Percentiles rank a stretch among this genome's conserved stretches.
Conservation (phyloP, 53 echinoderm and acorn worm genomes). For the Actinopyga echinites region DNA sequence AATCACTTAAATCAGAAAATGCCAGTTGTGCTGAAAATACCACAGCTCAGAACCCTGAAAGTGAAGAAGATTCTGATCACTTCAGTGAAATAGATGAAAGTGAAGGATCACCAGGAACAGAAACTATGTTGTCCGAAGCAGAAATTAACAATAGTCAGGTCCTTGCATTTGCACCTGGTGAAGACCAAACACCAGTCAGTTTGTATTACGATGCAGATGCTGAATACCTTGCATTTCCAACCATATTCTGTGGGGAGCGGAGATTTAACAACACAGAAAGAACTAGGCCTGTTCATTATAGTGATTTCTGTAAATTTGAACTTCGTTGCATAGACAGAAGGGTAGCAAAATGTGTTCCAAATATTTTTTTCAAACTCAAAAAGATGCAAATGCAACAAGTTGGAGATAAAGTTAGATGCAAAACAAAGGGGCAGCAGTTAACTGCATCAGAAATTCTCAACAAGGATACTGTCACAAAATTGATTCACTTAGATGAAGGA, state of each 20-base stretch:
- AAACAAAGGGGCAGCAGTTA: conserved; percentile 30
- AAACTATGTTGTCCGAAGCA: conserved; percentile 7
- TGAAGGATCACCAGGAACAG: not conserved
- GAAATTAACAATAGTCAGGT: not conserved
- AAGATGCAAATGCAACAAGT: conserved; percentile 48
- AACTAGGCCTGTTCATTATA: not conserved
- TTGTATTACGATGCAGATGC: conserved; percentile 45
- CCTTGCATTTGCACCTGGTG: conserved; percentile 36
- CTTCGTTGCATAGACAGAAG: conserved; percentile 31
- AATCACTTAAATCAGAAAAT: not conserved
- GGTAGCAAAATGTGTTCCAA: conserved; percentile 32
- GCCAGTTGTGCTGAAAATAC: not conserved
- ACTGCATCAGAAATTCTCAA: conserved; percentile 12
- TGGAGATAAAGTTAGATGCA: conserved; percentile 28
- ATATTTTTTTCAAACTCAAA: conserved; percentile 47
- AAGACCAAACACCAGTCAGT: conserved; percentile 37
- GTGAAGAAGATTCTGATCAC: not conserved
- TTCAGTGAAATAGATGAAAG: not conserved
- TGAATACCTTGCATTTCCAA: conserved; percentile 23
- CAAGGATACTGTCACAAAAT: not conserved
- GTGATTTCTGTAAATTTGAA: conserved; percentile 31
- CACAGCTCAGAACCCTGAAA: not conserved
- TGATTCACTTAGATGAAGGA: conserved; percentile 26
- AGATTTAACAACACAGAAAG: not conserved
- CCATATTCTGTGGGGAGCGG: not conserved